These are phyloP conservation scores for Nomada hirtipes DNA, from an alignment of 2,888 invertebrate genomes.

Conservation along the genomic window DNA sequence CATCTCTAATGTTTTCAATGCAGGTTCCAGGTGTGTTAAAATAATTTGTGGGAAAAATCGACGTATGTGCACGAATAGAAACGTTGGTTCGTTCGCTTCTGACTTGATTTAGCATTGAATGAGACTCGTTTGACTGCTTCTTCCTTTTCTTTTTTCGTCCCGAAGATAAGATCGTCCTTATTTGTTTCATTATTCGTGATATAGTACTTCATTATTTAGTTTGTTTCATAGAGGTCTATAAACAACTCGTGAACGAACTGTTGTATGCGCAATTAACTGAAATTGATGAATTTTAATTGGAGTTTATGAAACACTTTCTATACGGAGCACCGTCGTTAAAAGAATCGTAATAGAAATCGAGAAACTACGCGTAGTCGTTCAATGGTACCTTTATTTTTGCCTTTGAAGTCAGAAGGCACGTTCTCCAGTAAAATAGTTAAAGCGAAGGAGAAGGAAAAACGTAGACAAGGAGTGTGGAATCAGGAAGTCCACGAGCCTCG, in stretches of 20 bases:
- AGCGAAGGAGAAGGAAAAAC: background rate
- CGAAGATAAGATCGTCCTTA: background rate
- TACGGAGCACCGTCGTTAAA: background rate
- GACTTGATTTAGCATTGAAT: slow-evolving; percentile 24
- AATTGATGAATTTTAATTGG: background rate
- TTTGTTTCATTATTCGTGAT: background rate
- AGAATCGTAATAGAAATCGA: background rate
- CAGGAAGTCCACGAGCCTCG: background rate
- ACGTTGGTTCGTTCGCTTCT: background rate
- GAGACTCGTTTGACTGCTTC: background rate
- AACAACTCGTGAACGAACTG: background rate
- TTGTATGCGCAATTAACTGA: background rate
- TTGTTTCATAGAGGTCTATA: background rate
- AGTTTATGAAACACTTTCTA: slow-evolving; percentile 1
- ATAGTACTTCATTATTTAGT: slow-evolving; percentile 10
- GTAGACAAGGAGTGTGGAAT: background rate
- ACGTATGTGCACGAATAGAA: background rate
- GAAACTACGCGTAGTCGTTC: too few relatives aligned
- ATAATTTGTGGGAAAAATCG: slow-evolving; percentile 19
- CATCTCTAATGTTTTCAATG: background rate
- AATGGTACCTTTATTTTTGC: too few relatives aligned
- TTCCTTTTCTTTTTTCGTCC: background rate
- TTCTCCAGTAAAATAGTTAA: background rate
- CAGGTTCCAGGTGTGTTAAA: background rate
- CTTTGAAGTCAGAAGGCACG: too few relatives aligned